These are phyloP conservation scores for Arbacia lixula DNA, from an alignment of 53 echinoderm and acorn worm species.

Conservation along the genomic window DNA sequence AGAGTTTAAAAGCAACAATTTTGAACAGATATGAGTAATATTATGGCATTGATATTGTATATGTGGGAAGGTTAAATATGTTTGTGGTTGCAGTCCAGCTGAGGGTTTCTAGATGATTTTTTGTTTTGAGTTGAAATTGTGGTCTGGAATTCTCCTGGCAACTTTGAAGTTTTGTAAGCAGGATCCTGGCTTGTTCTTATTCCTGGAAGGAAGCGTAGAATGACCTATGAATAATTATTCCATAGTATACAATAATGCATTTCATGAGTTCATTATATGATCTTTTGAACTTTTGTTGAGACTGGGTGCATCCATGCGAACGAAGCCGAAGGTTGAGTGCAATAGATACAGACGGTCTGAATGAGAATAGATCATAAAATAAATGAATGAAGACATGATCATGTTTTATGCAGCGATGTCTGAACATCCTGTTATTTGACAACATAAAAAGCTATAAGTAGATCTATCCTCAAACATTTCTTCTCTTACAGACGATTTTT, in stretches of 20 bases:
- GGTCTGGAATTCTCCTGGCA: too few species aligned
- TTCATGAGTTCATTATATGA: conserved; percentile 10
- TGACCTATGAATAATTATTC: conserved; percentile 13
- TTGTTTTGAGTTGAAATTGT: conserved; percentile 14
- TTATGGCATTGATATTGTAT: too few species aligned
- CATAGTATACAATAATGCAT: conserved; percentile 14
- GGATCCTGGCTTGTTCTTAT: conserved; percentile 5
- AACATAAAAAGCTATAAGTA: conserved; percentile 13
- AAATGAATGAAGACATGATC: not conserved
- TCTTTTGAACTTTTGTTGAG: conserved; percentile 17
- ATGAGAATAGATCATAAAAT: conserved; percentile 14
- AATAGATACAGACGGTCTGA: conserved; percentile 2
- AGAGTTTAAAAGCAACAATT: too few species aligned
- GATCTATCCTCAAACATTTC: conserved; percentile 18
- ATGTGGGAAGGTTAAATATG: too few species aligned
- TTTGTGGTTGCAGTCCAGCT: too few species aligned
- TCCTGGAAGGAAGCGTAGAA: not conserved
- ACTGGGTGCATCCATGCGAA: not conserved
- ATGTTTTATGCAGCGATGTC: conserved; percentile 2
- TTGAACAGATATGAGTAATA: too few species aligned
- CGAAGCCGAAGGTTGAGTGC: not conserved
- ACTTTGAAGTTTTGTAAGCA: conserved; percentile 2
- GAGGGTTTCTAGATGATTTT: too few species aligned
- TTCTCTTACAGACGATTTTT: conserved; percentile 11
- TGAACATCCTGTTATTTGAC: not conserved